Conservation (phyloP, 2,888 invertebrate genomes). For the Philereme transversata region DNA sequence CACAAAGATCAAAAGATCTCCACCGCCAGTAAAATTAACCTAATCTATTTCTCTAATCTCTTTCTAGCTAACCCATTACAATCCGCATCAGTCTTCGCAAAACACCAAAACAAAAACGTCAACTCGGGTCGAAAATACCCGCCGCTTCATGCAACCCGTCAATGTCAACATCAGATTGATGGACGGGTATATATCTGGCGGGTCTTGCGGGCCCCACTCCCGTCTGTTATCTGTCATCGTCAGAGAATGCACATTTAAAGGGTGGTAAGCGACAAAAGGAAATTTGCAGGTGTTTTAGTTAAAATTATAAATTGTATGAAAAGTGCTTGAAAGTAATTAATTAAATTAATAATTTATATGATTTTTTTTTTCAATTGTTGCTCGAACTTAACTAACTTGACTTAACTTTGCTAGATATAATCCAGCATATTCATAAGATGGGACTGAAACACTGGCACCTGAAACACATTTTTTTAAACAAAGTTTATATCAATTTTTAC, state of each 20-base stretch:
- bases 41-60: neutral
- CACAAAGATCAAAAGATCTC: constrained; percentile 5
- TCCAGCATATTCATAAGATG: too few species aligned
- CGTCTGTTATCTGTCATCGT: constrained; percentile 30
- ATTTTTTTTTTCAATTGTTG: too few species aligned
- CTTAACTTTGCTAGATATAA: too few species aligned
- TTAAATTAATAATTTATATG: too few species aligned
- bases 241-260: constrained; percentile 10
- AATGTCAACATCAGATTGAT: constrained; percentile 65
- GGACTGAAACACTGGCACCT: too few species aligned
- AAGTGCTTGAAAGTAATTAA: too few species aligned
- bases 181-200: constrained; percentile 40
- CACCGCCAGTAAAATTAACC: constrained; percentile 2
- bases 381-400: too few species aligned
- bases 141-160: constrained; percentile 65
- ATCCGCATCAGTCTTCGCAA: constrained; percentile 18
- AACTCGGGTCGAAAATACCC: constrained; percentile 45
- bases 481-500: too few species aligned
- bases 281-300: constrained; percentile 26
- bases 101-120: constrained; percentile 35
- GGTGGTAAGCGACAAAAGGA: constrained; percentile 12
- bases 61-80: neutral
- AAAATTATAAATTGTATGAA: neutral
- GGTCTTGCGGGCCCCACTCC: constrained; percentile 30
- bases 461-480: too few species aligned